phyloP scores from a whole-genome alignment of 2,113 vertebrate genomes.

The Tiliqua scincoides region DNA sequence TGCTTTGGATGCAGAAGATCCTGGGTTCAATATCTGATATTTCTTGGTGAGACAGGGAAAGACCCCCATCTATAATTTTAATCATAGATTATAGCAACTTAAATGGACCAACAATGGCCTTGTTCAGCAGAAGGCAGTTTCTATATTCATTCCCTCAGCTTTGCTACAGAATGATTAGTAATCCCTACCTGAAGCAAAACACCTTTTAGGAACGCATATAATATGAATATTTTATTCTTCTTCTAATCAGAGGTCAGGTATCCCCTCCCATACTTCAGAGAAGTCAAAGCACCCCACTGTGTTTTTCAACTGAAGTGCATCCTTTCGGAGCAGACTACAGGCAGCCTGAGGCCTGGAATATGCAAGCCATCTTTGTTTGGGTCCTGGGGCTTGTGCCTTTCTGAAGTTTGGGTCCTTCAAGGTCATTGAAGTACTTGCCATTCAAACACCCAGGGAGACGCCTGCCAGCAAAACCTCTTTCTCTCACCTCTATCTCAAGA shows the following conservation, averaged over 20 bases:
- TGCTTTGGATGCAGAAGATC: too few relatives aligned
- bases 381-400: background rate
- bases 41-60: too few relatives aligned
- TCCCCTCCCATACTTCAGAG: background rate
- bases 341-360: accelerated
- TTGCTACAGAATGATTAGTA: background rate
- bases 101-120: too few relatives aligned
- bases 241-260: accelerated
- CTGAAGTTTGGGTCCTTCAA: background rate
- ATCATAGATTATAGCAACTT: too few relatives aligned
- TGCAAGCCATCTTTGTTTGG: accelerated
- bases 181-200: background rate
- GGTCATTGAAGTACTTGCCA: background rate
- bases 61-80: too few relatives aligned
- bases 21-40: too few relatives aligned
- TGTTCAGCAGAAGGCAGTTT: too few relatives aligned
- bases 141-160: background rate
- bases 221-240: background rate
- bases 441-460: background rate
- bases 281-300: background rate
- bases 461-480: constrained; percentile 17
- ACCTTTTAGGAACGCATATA: background rate
- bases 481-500: constrained; percentile 10
- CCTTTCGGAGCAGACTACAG: accelerated
- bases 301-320: background rate